These are phyloP conservation scores for Calonectris borealis DNA, from an alignment of 2,113 vertebrate genomes.

Conservation along the genomic window DNA sequence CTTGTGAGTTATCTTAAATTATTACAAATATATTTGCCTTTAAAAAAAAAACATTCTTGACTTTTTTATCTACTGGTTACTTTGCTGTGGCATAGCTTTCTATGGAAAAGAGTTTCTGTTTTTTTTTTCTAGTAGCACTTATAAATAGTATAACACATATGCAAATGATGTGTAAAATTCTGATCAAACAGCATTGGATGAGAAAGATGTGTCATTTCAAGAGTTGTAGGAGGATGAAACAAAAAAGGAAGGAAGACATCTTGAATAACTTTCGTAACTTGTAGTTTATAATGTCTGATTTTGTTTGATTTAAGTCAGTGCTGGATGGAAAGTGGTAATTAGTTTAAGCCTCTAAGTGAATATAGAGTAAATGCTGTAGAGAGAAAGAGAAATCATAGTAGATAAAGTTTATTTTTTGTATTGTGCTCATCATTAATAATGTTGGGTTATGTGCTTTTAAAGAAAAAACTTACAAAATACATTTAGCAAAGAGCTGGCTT, in stretches of 20 bases:
- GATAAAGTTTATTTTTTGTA: neutral
- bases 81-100: neutral
- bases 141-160: neutral
- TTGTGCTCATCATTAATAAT: neutral
- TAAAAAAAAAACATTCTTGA: neutral
- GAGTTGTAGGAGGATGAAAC: neutral
- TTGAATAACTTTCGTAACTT: conserved; percentile 50
- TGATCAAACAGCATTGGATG: neutral
- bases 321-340: neutral
- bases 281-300: neutral
- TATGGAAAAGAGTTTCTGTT: neutral
- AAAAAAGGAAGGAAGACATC: neutral
- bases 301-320: neutral
- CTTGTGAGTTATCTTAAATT: neutral
- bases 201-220: neutral
- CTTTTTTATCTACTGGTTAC: conserved; percentile 16
- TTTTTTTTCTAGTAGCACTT: neutral
- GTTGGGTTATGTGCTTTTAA: neutral
- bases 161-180: neutral
- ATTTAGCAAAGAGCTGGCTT: neutral
- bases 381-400: neutral
- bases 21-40: neutral
- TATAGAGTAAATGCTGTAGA: neutral
- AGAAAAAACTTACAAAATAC: neutral
- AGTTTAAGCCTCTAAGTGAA: neutral